Evolutionary conservation across 2,113 vertebrate species (phyloP).

Genomic region (Talpa occidentalis): DNA sequence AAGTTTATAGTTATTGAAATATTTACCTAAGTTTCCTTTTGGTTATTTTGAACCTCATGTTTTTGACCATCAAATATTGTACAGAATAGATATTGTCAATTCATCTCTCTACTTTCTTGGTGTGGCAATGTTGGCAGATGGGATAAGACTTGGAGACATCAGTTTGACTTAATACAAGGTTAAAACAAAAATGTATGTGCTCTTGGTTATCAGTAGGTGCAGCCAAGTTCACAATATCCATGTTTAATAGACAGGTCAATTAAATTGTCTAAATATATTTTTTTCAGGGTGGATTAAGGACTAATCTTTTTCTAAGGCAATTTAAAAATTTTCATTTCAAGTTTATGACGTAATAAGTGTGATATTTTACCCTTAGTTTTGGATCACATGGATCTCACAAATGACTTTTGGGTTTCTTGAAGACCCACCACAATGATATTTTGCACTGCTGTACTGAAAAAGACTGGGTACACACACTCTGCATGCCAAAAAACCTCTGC

Average conservation of each 20-base stretch:
- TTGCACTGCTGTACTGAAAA: neutral
- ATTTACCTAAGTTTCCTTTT: neutral
- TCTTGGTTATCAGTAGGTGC: conserved; percentile 16
- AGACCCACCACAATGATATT: neutral
- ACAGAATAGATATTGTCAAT: neutral
- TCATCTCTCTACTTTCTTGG: neutral
- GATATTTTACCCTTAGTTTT: neutral
- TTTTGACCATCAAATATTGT: neutral
- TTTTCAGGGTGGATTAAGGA: neutral
- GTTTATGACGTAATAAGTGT: neutral
- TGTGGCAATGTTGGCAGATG: neutral
- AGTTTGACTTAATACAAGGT: neutral
- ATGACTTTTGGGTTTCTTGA: neutral
- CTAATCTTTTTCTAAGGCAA: neutral
- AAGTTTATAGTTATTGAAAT: neutral
- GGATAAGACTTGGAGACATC: neutral
- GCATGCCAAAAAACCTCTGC: conserved; percentile 14
- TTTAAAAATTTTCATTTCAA: neutral
- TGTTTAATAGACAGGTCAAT: neutral
- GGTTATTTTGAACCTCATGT: neutral
- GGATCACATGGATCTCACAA: neutral
- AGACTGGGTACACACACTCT: neutral
- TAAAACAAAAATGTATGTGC: neutral
- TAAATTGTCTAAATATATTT: neutral
- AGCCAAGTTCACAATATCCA: neutral